phyloP scores from a whole-genome alignment of 2,888 invertebrate genomes.

The Hydrotaea diabolus region DNA sequence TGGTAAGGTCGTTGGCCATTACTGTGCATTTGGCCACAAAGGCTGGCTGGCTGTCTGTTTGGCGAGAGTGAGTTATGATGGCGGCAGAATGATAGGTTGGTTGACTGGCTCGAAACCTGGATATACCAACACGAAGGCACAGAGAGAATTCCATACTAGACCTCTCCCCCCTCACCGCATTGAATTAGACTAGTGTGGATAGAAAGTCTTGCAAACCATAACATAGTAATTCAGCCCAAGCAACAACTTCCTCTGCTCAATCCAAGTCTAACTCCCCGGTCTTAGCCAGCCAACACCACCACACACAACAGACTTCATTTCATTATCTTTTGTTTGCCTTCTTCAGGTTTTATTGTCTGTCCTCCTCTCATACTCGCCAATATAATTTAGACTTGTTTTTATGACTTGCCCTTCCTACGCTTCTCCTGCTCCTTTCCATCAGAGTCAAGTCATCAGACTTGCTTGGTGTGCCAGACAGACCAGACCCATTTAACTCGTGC shows the following conservation, averaged over 20 bases:
- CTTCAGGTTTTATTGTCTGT: background rate
- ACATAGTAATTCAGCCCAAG: background rate
- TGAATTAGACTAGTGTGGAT: background rate
- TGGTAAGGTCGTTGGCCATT: conserved; percentile 65
- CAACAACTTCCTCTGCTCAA: background rate
- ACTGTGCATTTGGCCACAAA: conserved; percentile 39
- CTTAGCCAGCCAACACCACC: too few relatives aligned
- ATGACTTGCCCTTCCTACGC: background rate
- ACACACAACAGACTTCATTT: background rate
- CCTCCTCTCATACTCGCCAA: too few relatives aligned
- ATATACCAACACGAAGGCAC: background rate
- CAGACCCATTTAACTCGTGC: conserved; percentile 18
- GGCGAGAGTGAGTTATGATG: too few relatives aligned
- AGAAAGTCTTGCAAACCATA: background rate
- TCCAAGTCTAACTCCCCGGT: background rate
- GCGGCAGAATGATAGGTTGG: background rate
- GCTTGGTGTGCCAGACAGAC: conserved; percentile 15
- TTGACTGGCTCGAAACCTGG: background rate
- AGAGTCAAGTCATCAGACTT: background rate
- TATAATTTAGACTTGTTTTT: conserved; percentile 21
- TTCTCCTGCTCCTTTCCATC: background rate
- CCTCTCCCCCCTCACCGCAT: too few relatives aligned
- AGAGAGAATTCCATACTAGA: background rate
- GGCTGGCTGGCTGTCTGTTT: background rate
- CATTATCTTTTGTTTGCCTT: background rate